Percentiles rank a stretch among this genome's conserved stretches.
Conservation (phyloP, 2,888 invertebrate species). For the Pediacus dermestoides region DNA sequence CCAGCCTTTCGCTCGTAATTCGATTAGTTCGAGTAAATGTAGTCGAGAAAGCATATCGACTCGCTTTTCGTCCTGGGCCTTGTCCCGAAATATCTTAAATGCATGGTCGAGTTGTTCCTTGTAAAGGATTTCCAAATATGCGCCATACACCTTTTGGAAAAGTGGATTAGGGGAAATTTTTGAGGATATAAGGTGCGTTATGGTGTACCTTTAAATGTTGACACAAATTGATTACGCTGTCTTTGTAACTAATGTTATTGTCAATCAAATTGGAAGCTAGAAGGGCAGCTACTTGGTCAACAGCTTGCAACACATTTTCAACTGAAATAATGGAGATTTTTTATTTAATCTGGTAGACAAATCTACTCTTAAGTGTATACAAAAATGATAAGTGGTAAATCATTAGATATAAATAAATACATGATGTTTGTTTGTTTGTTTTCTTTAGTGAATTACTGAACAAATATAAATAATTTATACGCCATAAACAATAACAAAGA, state of each 20-base stretch:
- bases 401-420: slow-evolving; percentile 5
- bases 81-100: slow-evolving; percentile 84
- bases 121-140: slow-evolving; percentile 75
- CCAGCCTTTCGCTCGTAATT: slow-evolving; percentile 90
- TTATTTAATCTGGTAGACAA: no score
- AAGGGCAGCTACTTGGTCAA: slow-evolving; percentile 76
- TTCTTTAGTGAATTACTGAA: no score
- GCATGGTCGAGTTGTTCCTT: slow-evolving; percentile 82
- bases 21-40: slow-evolving; percentile 87
- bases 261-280: slow-evolving; percentile 73
- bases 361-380: slow-evolving; percentile 4
- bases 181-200: slow-evolving; percentile 2
- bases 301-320: slow-evolving; percentile 77
- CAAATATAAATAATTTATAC: no score
- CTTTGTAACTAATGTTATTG: slow-evolving; percentile 59
- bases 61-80: slow-evolving; percentile 83
- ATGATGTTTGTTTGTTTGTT: slow-evolving; percentile 1
- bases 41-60: slow-evolving; percentile 82
- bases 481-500: no score
- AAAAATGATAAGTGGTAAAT: slow-evolving; percentile 5
- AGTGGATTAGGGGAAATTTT: slow-evolving; percentile 9
- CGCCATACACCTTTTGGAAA: slow-evolving; percentile 57
- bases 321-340: slow-evolving; percentile 53
- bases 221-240: slow-evolving; percentile 73
- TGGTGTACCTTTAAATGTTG: slow-evolving; percentile 68